These are phyloP conservation scores for Vulpes vulpes DNA, from an alignment of 2,113 vertebrate species.

Conservation along the genomic window DNA sequence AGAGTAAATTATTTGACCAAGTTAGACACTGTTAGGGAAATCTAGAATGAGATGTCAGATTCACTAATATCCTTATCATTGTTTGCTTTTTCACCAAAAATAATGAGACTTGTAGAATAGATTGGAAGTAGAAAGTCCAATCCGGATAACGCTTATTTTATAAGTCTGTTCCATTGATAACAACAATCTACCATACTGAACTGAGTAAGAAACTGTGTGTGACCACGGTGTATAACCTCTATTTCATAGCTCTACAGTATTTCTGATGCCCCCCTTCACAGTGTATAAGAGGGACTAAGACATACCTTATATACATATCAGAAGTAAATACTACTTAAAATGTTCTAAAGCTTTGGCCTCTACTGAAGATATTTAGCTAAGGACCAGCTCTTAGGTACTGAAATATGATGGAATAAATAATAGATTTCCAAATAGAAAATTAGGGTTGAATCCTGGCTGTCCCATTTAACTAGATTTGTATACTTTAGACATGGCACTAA, in stretches of 20 bases:
- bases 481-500: not conserved
- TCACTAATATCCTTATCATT: not conserved
- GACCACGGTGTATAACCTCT: not conserved
- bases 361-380: not conserved
- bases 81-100: not conserved
- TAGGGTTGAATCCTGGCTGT: not conserved
- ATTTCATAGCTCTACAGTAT: not conserved
- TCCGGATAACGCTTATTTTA: not conserved
- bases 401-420: not conserved
- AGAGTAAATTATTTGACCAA: not conserved
- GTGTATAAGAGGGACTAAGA: not conserved
- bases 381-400: too few relatives aligned
- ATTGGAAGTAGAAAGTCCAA: not conserved
- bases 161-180: not conserved
- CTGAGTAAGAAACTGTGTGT: not conserved
- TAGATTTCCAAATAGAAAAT: not conserved
- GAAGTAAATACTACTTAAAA: conserved; percentile 36
- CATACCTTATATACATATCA: not conserved
- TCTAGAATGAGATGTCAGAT: not conserved
- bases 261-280: not conserved
- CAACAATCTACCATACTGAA: not conserved
- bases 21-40: not conserved
- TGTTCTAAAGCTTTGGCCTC: not conserved
- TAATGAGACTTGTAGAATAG: not conserved
- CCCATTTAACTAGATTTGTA: not conserved